phyloP scores from a whole-genome alignment of 2,888 invertebrate genomes.

The Agonopterix heracliana region DNA sequence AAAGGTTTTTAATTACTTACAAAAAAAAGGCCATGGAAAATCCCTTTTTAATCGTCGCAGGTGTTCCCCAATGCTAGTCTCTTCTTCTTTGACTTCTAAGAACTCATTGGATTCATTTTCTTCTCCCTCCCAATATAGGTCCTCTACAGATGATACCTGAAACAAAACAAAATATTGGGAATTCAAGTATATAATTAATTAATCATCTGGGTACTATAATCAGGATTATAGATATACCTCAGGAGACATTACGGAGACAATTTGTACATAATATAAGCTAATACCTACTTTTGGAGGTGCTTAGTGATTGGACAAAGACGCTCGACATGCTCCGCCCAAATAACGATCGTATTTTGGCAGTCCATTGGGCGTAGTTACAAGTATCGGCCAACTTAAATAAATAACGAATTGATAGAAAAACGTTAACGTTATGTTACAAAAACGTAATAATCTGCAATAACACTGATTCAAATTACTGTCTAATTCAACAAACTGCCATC shows the following conservation, averaged over 20 bases:
- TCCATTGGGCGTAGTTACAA: constrained; percentile 14
- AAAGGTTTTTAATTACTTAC: constrained; percentile 17
- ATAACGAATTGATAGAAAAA: too few relatives aligned
- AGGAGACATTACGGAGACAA: too few relatives aligned
- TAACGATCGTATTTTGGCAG: constrained; percentile 54
- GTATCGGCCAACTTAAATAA: background rate
- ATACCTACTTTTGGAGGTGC: constrained; percentile 18
- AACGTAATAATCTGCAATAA: too few relatives aligned
- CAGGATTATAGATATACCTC: constrained; percentile 25
- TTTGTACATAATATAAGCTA: too few relatives aligned
- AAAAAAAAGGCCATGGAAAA: constrained; percentile 15
- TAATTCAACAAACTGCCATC: too few relatives aligned
- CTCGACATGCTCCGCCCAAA: constrained; percentile 52
- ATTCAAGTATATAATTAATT: background rate
- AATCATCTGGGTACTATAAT: background rate
- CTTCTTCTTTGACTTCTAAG: constrained; percentile 50
- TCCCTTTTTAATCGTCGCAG: constrained; percentile 38
- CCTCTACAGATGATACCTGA: constrained; percentile 48
- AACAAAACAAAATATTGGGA: constrained; percentile 20
- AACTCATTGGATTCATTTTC: constrained; percentile 56
- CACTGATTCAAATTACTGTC: too few relatives aligned
- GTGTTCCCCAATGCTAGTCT: constrained; percentile 26
- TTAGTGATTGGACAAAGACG: constrained; percentile 43
- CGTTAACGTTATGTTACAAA: too few relatives aligned
- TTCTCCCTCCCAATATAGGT: constrained; percentile 61